Base-by-base conservation (phyloP, 2,797 vertebrate species). In the Vipera ursinii region DNA sequence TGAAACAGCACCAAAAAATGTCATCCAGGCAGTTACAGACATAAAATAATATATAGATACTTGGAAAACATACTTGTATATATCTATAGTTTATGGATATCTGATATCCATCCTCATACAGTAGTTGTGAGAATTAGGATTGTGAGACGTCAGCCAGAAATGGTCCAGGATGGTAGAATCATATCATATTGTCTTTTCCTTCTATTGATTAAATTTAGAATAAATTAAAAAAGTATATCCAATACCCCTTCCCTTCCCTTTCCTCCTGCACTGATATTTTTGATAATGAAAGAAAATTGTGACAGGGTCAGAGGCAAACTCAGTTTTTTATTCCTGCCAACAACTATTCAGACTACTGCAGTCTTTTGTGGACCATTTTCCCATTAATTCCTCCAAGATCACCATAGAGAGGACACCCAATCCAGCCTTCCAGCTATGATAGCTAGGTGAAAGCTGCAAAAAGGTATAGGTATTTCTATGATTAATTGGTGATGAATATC, bases 341-440 rank as follows among this genome's bases (percentile, higher is more conserved):
- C 92, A 95, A 93, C 24, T 95, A 92, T 55, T 0, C 91, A 95
- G 94, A 88, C 94, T 96, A 93, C 93, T 94, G 85, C 86, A 93
- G 59, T 93, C 86, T 2, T 93, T 93, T 73, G 28, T 65, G 26
- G 89, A 89, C 38, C 95, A 95, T 96, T 44, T 56, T 20, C 32
- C 95, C 94, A 95, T 91, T 92, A 93, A 32, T 86, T 94, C 92
- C 0, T 94, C 96, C 95, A 96, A 93, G 95, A 94, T 56, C 96
- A 93, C 95, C 95, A 94, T 59, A 0, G 93, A 92, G 95, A 94
- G 82, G 88, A 94, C 95, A 94, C 91, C 90, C 73, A 96, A 91
- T 73, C 94, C 91, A 89, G 51, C 91, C 94, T 89, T 73, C 0
- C 0, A 89, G 91, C 92, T 96, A 48, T 0, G 92, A 90, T 89